Evolutionary conservation across 2,113 vertebrate genomes (phyloP), one percentile per base, ranked within the genome.

Genomic region (Martes martes): DNA sequence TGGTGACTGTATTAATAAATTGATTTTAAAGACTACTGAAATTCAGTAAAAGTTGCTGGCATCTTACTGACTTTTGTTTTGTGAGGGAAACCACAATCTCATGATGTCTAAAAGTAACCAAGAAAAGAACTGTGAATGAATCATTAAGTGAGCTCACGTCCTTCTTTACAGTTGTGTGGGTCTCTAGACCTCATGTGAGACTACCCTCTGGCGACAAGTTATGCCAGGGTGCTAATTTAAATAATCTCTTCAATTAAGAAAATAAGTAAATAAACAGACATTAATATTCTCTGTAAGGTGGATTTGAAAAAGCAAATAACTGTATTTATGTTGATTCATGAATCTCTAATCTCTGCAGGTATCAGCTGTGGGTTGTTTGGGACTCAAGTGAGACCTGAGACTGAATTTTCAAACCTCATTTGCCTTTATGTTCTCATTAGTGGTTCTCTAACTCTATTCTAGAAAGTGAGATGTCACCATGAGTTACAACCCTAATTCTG

Each of bases 161-260:
- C 26, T 89, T 79, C 59, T 82, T 74, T 79, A 45, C 14, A 65
- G 61, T n/a, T 7, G 2, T 21, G 26, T 47, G 19, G 11, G 36
- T 57, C 59, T 80, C 26, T 23, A 91, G 59, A 26, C 23, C 61
- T 88, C 28, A 4, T 24, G 39, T 73, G 31, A 55, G n/a, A 14
- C 28, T 71, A 78, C 79, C 84, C 74, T 94, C 67, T 19, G 33
- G 95, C 42, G 42, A 92, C 11, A 45, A 26, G 23, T 33, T 82
- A 87, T 78, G 23, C 14, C 84, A 39, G 18, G 14, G n/a, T 45
- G 36, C 24, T 65, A 50, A 10, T 85, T 85, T 95, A 88, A 88
- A 88, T 84, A 92, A 83, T 83, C 28, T 92, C n/a, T 59, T 94
- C 71, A 57, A 63, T 69, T 74, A 69, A 73, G 84, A 91, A 74